A percentile compares a stretch with the other conserved stretches of the same genome.
Evolutionary conservation across 2,797 vertebrate species (phyloP).

Genomic region (Mormyrops boulengeri): DNA sequence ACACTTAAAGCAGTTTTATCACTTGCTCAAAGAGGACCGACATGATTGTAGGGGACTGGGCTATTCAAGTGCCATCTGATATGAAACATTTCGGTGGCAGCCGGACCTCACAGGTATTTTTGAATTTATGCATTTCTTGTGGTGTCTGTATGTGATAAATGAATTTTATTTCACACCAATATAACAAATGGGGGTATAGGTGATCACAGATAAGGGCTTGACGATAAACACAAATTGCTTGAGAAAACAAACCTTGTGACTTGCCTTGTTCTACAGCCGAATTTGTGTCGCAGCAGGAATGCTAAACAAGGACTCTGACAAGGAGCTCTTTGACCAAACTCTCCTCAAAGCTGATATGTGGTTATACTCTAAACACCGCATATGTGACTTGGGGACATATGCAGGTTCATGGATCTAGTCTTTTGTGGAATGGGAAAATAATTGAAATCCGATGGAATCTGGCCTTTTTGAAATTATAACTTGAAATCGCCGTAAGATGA

Average conservation of each 20-base stretch:
- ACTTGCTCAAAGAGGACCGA: background rate
- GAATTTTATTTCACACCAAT: background rate
- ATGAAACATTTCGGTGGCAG: background rate
- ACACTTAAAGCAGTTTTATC: background rate
- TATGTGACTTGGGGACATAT: background rate
- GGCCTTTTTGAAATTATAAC: background rate
- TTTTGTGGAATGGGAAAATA: background rate
- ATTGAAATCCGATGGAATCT: background rate
- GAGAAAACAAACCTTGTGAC: background rate
- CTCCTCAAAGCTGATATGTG: background rate
- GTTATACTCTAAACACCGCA: background rate
- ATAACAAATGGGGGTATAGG: background rate
- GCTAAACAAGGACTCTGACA: background rate
- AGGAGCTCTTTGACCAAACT: background rate
- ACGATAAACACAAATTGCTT: background rate
- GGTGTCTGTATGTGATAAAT: background rate
- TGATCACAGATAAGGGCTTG: background rate
- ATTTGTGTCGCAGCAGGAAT: background rate
- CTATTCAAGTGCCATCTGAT: background rate
- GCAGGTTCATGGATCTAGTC: background rate
- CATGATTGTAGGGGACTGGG: background rate
- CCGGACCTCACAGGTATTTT: background rate
- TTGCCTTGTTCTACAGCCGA: background rate
- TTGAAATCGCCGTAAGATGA: background rate
- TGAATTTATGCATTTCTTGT: background rate